phyloP scores from a whole-genome alignment of 2,797 vertebrate genomes.

The Sarcoramphus papa region DNA sequence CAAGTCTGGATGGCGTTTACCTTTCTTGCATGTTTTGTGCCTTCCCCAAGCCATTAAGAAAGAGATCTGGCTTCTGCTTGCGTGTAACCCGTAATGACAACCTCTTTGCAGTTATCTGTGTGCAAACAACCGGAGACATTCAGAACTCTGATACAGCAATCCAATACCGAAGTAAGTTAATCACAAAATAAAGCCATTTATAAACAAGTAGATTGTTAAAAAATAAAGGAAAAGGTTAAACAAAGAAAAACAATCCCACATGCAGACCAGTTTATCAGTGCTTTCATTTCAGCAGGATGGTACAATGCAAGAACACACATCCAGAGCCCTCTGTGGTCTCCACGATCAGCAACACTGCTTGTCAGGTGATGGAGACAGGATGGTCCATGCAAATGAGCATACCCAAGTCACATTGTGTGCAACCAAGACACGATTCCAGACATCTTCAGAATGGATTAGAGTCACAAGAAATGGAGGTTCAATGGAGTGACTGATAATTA shows the following conservation, averaged over 20 bases:
- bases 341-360: conserved; percentile 64
- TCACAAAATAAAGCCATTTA: conserved; percentile 66
- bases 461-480: conserved; percentile 78
- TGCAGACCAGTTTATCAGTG: conserved; percentile 69
- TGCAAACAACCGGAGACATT: conserved; percentile 91
- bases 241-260: conserved; percentile 70
- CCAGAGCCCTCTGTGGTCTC: conserved; percentile 64
- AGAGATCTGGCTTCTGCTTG: conserved; percentile 91
- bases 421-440: conserved; percentile 72
- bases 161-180: conserved; percentile 74
- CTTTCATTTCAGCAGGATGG: conserved; percentile 67
- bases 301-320: conserved; percentile 66
- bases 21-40: conserved; percentile 83
- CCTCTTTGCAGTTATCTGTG: conserved; percentile 95
- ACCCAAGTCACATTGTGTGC: conserved; percentile 66
- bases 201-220: conserved; percentile 60
- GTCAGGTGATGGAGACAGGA: conserved; percentile 78
- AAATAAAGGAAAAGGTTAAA: conserved; percentile 52
- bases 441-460: conserved; percentile 77
- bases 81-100: conserved; percentile 94
- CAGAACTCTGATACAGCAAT: conserved; percentile 78
- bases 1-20: conserved; percentile 82
- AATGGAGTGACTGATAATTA: conserved; percentile 74
- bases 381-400: conserved; percentile 84
- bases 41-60: conserved; percentile 87